Base-by-base conservation (phyloP, 1,140 invertebrate genomes). In the Pachypeltis micranthus region DNA sequence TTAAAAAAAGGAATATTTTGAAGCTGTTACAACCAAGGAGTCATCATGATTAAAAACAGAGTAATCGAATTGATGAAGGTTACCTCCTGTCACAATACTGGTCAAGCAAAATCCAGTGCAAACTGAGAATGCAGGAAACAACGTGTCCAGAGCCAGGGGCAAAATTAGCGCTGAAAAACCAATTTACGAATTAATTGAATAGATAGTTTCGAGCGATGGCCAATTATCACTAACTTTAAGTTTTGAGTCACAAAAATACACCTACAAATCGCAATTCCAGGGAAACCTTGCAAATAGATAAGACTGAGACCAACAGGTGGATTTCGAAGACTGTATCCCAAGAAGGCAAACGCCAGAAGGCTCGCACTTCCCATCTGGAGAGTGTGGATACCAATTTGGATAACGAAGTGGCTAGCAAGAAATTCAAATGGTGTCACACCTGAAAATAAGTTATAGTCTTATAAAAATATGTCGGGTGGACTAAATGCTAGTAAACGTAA, bases 341-440 rank as follows among this genome's bases (percentile, higher is more conserved):
- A 44, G 12, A 60, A 14, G 3, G 21, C 28, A 25, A 19, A 60
- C 29, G 44, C 44, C 29, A 60, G 21, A 24, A 60, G 44, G 28
- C 23, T 26, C 7, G 59, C 21, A 2, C 29, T 19, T 2, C 12
- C 19, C 28, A 34, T 26, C 59, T 60, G 59, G 10, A 60, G 28
- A 3, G 23, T 4, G 19, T 60, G 59, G 2, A 60, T 29, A 24
- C 10, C 7, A 16, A 44, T 34, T 44, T 60, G 59, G 1, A 60
- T 28, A 34, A 60, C 31, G 10, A 34, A 28, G 26, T 60, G 59
- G 29, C 28, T 34, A 4, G 21, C 27, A 24, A 60, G 23, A 16
- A 60, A 19, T 44, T 60, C 59, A 34, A 60, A 44, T 19, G 34
- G 29, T 3, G 28, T 60, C 16, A 60, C 59, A 34, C 59, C 59